Evolutionary conservation across 2,888 invertebrate genomes (phyloP).

Genomic region (Stenotaenia linearis): DNA sequence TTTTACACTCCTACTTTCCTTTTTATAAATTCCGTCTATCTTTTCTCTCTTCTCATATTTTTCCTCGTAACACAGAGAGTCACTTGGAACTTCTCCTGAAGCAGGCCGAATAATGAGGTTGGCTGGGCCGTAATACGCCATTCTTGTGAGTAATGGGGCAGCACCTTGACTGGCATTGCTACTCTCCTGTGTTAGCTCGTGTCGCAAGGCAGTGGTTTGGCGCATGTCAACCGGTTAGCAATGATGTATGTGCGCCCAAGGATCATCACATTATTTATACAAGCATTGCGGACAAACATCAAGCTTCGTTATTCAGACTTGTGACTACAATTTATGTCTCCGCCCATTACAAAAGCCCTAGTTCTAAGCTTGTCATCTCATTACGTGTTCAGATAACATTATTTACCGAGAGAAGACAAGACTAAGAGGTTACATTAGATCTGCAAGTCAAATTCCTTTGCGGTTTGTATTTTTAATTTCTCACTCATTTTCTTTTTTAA

Average conservation of each 20-base stretch:
- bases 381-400: background rate
- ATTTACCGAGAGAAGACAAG: background rate
- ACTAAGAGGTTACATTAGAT: background rate
- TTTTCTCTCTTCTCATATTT: background rate
- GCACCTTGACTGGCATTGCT: conserved; percentile 22
- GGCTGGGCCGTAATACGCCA: conserved; percentile 15
- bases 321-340: background rate
- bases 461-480: background rate
- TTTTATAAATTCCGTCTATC: background rate
- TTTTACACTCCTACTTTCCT: background rate
- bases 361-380: background rate
- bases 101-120: background rate
- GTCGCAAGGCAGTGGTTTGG: conserved; percentile 4
- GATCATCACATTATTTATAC: conserved; percentile 20
- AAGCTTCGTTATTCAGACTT: background rate
- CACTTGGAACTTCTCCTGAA: background rate
- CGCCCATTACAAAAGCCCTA: background rate
- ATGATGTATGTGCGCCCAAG: background rate
- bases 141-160: conserved; percentile 12
- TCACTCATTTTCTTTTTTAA: background rate
- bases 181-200: background rate
- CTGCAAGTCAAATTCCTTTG: background rate
- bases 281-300: background rate
- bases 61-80: background rate
- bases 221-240: conserved; percentile 2